Conservation (phyloP, 2,797 vertebrate species). For the Xenopus petersii region DNA sequence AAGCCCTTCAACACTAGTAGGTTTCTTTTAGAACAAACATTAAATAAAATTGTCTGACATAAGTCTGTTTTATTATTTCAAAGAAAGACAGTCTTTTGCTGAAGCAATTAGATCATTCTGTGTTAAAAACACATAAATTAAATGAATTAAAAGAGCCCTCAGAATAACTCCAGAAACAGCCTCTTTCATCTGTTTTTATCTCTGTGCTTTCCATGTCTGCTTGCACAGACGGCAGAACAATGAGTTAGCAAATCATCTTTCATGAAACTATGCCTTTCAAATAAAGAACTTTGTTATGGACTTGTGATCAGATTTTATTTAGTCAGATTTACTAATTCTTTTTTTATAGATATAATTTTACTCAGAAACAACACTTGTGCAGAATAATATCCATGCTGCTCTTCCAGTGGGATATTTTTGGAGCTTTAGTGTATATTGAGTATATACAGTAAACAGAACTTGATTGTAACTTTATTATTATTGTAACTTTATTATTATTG, state of each 20-base stretch:
- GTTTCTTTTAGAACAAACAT: slow-evolving; percentile 68
- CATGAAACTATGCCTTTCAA: slow-evolving; percentile 29
- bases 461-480: too few species aligned
- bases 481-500: too few species aligned
- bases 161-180: slow-evolving; percentile 44
- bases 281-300: slow-evolving; percentile 15
- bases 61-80: slow-evolving; percentile 56
- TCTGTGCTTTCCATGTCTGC: slow-evolving; percentile 9
- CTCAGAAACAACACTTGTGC: not conserved
- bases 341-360: not conserved
- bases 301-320: slow-evolving; percentile 30
- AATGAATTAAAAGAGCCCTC: slow-evolving; percentile 18
- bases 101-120: slow-evolving; percentile 51
- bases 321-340: not conserved
- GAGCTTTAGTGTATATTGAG: too few species aligned
- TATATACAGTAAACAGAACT: too few species aligned
- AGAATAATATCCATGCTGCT: not conserved
- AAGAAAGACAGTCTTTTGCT: slow-evolving; percentile 60
- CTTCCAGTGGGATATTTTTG: too few species aligned
- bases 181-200: slow-evolving; percentile 40
- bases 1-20: slow-evolving; percentile 54
- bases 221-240: slow-evolving; percentile 31
- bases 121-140: slow-evolving; percentile 39
- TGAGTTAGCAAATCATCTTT: slow-evolving; percentile 34
- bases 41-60: slow-evolving; percentile 57